Evolutionary conservation across 2,113 vertebrate species (phyloP), one percentile per base, ranked within the genome.

Genomic region (Pyrgilauda ruficollis): DNA sequence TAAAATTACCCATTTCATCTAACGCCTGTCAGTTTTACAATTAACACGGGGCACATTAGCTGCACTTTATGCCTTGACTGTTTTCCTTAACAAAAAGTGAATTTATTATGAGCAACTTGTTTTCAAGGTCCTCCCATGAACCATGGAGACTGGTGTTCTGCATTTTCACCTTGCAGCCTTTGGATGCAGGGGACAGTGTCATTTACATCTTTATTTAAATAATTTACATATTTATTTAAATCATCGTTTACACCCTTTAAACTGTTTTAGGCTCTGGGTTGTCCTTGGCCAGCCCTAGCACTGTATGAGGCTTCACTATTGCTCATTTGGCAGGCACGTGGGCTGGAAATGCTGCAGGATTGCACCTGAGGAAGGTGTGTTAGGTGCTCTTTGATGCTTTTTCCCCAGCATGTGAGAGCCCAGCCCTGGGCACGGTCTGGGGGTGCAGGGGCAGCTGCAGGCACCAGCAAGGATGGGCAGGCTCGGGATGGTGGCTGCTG

Each of bases 1-100:
- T 94, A 88, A 96, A 94, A 90, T 74, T 94, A 77, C 83, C 62
- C 66, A 37, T 94, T 96, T 84, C 35, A 73, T 94, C 93, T 85
- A 94, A 72, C 1, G 37, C 72, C 49, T 95, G 73, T 84, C 87
- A 96, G 52, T 89, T 95, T 92, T 95, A 61, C 73, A 91, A 41
- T 89, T 91, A 96, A 89, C 78, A 30, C 22, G 39, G 44, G 63
- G 53, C 62, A 39, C 9, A 53, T 81, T 81, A 88, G 28, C 23
- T 90, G 43, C 69, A 49, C 68, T 94, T 91, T 63, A 82, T 5
- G 9, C 62, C 52, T 75, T 70, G n/a, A 31, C 26, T 68, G 77
- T 90, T 76, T 87, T 63, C 73, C 78, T 56, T 85, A 93, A 64
- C 86, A 74, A 79, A 55, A 90, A 66, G 52, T 52, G 53, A 84